Evolutionary conservation across 30 jellyfish, hydroid and myxozoan genomes (phyloP).

Genomic region (Morbakka virulenta): DNA sequence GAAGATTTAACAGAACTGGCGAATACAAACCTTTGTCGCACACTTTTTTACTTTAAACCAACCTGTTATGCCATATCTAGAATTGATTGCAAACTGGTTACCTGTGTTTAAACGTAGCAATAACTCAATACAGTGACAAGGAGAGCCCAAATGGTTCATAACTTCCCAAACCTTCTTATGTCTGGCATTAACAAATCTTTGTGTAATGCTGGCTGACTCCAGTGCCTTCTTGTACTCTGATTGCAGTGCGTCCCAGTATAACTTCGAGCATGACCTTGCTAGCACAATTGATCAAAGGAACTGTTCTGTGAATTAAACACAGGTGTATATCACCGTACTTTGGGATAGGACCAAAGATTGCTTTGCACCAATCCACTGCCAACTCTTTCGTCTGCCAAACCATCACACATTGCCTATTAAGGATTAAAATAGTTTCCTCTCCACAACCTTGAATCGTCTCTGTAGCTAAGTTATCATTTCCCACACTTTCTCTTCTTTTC

Average conservation of each 20-base stretch:
- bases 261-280: slow-evolving; percentile 26
- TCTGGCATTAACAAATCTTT: too few species aligned
- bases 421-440: background rate
- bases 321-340: slow-evolving; percentile 23
- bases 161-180: too few species aligned
- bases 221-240: slow-evolving; percentile 1
- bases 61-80: too few species aligned
- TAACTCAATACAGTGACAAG: too few species aligned
- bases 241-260: slow-evolving; percentile 1
- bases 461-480: slow-evolving; percentile 16
- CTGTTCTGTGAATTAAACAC: slow-evolving; percentile 22
- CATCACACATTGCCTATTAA: slow-evolving; percentile 2
- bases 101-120: too few species aligned
- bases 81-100: too few species aligned
- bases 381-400: background rate
- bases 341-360: slow-evolving; percentile 30
- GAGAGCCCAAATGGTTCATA: too few species aligned
- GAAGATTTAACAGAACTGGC: too few species aligned
- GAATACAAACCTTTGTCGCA: too few species aligned
- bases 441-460: slow-evolving; percentile 6
- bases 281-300: slow-evolving; percentile 23
- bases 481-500: slow-evolving; percentile 30
- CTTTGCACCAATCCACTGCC: slow-evolving; percentile 37
- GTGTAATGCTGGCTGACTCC: too few species aligned
- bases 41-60: too few species aligned